phyloP scores from a whole-genome alignment of 2,113 vertebrate genomes.

The Lycocorax pyrrhopterus region DNA sequence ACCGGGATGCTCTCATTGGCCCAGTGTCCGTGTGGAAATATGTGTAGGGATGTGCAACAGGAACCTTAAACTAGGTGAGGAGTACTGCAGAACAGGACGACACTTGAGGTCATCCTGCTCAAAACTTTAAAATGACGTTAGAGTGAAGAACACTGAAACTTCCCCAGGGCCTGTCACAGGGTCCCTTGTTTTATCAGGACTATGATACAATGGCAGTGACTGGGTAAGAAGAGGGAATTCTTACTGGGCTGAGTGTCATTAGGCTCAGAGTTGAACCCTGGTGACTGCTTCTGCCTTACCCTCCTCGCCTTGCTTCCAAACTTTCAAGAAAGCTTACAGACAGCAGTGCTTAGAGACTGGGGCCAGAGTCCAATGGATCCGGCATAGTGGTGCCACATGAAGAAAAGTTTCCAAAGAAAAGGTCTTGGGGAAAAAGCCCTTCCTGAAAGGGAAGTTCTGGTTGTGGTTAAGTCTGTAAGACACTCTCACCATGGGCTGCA shows the following conservation, averaged over 20 bases:
- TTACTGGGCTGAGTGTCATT: not conserved
- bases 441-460: not conserved
- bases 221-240: not conserved
- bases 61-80: not conserved
- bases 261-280: not conserved
- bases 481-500: not conserved
- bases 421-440: not conserved
- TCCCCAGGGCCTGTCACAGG: not conserved
- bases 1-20: not conserved
- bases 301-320: not conserved
- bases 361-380: not conserved
- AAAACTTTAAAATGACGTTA: not conserved
- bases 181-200: not conserved
- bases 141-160: not conserved
- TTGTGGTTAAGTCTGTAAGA: not conserved
- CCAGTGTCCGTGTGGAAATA: not conserved
- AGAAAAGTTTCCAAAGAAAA: not conserved
- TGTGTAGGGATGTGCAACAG: not conserved
- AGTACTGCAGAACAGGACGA: not conserved
- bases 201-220: accelerated
- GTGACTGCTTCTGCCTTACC: not conserved
- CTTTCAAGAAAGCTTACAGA: not conserved
- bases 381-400: not conserved
- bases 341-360: not conserved
- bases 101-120: not conserved